Percentiles rank a stretch among this genome's conserved stretches.
Conservation (phyloP, 2,888 invertebrate species). For the Epiperipatus broadwayi region DNA sequence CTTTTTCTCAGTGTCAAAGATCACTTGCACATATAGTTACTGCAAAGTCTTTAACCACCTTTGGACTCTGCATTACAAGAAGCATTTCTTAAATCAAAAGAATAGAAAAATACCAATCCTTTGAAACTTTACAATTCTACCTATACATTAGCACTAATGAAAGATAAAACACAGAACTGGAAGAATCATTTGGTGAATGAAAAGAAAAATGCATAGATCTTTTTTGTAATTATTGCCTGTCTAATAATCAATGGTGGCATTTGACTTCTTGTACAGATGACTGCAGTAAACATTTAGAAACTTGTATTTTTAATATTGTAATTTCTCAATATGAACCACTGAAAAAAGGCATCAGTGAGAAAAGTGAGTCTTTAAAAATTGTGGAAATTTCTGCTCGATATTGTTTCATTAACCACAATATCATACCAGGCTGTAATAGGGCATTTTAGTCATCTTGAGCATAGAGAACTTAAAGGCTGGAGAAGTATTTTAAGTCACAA, state of each 20-base stretch:
- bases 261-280: slow-evolving; percentile 86
- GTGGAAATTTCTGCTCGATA: slow-evolving; percentile 88
- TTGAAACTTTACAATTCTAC: slow-evolving; percentile 60
- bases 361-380: slow-evolving; percentile 72
- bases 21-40: slow-evolving; percentile 57
- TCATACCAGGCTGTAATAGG: slow-evolving; percentile 95
- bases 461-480: slow-evolving; percentile 94
- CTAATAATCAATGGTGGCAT: slow-evolving; percentile 89
- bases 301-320: slow-evolving; percentile 80
- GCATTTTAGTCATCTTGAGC: slow-evolving; percentile 83
- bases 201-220: slow-evolving; percentile 49
- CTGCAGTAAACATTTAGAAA: slow-evolving; percentile 80
- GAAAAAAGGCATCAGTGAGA: slow-evolving; percentile 67
- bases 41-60: slow-evolving; percentile 83
- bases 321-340: slow-evolving; percentile 39
- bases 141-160: slow-evolving; percentile 70
- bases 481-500: slow-evolving; percentile 78
- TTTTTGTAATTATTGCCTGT: slow-evolving; percentile 87
- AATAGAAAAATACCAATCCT: slow-evolving; percentile 24
- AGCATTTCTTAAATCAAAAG: slow-evolving; percentile 69
- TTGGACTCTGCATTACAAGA: slow-evolving; percentile 88
- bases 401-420: slow-evolving; percentile 67
- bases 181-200: slow-evolving; percentile 31
- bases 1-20: slow-evolving; percentile 74
- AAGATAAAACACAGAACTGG: slow-evolving; percentile 58